Conservation (phyloP, 1,140 invertebrate genomes). For the Leptinotarsa texana region DNA sequence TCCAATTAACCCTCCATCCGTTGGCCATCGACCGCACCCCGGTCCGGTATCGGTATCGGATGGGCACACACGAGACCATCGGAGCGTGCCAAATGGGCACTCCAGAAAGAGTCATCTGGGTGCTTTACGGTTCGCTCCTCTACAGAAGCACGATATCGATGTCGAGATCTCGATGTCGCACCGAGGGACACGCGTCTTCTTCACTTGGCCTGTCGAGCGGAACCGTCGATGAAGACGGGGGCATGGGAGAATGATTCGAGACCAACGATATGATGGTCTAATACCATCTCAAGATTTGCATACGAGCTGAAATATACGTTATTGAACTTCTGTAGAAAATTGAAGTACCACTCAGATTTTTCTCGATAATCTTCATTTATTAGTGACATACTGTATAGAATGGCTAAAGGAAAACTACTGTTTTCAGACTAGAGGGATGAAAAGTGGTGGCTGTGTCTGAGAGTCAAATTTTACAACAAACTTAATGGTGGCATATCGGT, state of each 20-base stretch:
- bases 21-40: conserved; percentile 3
- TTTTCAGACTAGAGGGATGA: too few relatives aligned
- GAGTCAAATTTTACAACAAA: too few relatives aligned
- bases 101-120: neutral
- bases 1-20: conserved; percentile 4
- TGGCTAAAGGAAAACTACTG: too few relatives aligned
- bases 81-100: neutral
- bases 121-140: neutral
- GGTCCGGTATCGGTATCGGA: neutral
- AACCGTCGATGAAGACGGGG: neutral
- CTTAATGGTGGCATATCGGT: too few relatives aligned
- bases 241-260: neutral
- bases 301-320: too few relatives aligned
- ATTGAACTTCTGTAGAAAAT: too few relatives aligned
- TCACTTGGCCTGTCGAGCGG: neutral
- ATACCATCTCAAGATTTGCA: too few relatives aligned
- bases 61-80: neutral
- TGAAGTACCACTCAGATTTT: too few relatives aligned
- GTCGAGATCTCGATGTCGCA: neutral
- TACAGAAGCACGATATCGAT: neutral
- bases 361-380: too few relatives aligned
- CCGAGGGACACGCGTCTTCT: neutral
- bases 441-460: too few relatives aligned
- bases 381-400: too few relatives aligned
- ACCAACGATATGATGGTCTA: neutral